Evolutionary conservation across 2,888 invertebrate species (phyloP), one percentile per base, ranked within the genome.

Genomic region (Synanthedon vespiformis): DNA sequence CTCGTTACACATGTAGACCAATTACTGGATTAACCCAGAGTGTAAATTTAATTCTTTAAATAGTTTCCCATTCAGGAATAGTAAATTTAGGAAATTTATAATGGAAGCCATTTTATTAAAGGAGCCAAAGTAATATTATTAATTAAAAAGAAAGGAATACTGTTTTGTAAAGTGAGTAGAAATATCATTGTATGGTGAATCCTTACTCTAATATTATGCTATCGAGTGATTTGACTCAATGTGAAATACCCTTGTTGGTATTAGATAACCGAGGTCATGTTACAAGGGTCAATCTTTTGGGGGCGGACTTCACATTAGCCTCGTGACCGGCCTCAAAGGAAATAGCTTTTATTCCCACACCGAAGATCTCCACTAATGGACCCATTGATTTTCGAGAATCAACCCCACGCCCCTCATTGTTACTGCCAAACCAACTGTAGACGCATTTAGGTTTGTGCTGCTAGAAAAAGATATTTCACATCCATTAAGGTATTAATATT

Each of bases 361-460:
- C 59, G 65, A 64, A 70, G 72, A 76, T 72, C 72, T 65, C 62
- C 65, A 63, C 74, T 81, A 82, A 83, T 81, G 80, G 80, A 73
- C 70, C 74, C 74, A 78, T 78, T 79, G 79, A 75, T 79, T 79
- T 76, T 67, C 61, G 61, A 67, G 69, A 72, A 74, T 77, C 73
- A 70, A 72, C 74, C 67, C 69, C 61, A 65, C 65, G 68, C 67
- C 66, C 61, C 57, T 53, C 54, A 64, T 63, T 64, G 62, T 57
- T 55, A 54, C 57, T 64, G 67, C 67, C 65, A 63, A 67, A 61
- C 61, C 63, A 67, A 61, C 61, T 65, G 61, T 52, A 53, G 41
- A 55, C 44, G 53, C 52, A 53, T 27, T 50, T 49, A 34, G 34
- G 34, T 34, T 1, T 34, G 2, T 34, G 34, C 34, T 34, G 8